phyloP scores from a whole-genome alignment of 2,888 invertebrate species.

The Sympetrum striolatum region DNA sequence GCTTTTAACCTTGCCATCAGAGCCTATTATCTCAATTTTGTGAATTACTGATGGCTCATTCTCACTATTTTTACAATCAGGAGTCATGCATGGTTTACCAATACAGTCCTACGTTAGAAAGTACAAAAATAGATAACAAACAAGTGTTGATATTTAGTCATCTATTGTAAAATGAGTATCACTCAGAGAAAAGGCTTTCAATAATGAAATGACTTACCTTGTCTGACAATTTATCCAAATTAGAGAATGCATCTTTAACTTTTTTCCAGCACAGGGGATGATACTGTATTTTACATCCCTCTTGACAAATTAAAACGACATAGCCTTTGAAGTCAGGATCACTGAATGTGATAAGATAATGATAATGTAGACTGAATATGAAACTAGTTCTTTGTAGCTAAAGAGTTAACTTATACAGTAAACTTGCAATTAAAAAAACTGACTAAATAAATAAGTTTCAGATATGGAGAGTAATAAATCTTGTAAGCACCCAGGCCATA shows the following conservation, averaged over 20 bases:
- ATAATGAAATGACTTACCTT: neutral
- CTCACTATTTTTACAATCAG: conserved; percentile 14
- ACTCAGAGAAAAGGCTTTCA: no score
- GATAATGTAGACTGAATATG: neutral
- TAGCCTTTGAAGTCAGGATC: conserved; percentile 13
- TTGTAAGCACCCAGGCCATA: no score
- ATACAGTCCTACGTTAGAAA: neutral
- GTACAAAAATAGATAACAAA: no score
- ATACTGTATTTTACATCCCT: conserved; percentile 20
- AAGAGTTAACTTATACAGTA: no score
- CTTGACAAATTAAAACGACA: conserved; percentile 5
- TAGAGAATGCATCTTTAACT: neutral
- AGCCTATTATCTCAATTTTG: conserved; percentile 18
- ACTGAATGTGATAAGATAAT: neutral
- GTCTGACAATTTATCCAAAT: conserved; percentile 1
- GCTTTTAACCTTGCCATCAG: conserved; percentile 14
- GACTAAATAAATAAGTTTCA: no score
- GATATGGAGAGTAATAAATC: no score
- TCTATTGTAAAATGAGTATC: no score
- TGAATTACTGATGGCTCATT: conserved; percentile 1
- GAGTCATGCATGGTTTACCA: conserved; percentile 8
- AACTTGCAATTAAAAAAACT: no score
- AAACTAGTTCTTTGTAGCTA: no score
- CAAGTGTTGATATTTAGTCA: no score
- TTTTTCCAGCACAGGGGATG: conserved; percentile 25